Conservation (phyloP, 2,113 vertebrate species). For the Dipodomys merriami region DNA sequence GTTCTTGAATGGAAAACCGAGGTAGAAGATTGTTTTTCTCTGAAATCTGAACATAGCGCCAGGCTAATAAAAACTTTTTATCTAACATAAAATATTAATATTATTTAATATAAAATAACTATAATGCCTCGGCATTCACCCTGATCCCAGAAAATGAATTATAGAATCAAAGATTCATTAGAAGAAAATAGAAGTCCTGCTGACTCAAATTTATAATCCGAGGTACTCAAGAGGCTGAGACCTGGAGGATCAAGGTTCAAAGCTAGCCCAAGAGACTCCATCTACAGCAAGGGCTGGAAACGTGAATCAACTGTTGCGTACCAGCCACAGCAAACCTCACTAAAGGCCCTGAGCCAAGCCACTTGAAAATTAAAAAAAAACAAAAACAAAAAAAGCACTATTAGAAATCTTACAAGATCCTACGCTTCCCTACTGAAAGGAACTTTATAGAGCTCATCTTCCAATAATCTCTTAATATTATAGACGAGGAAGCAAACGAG, state of each 20-base stretch:
- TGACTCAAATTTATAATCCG: too few species aligned
- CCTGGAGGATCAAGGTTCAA: too few species aligned
- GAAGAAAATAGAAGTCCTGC: too few species aligned
- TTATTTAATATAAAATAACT: neutral
- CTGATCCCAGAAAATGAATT: constrained; percentile 17
- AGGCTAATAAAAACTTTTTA: neutral
- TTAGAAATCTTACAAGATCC: neutral
- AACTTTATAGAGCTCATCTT: neutral
- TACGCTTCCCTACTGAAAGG: neutral
- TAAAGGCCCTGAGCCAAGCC: too few species aligned
- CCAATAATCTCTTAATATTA: neutral
- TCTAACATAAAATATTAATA: neutral
- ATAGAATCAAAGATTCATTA: constrained; percentile 2
- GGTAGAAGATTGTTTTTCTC: constrained; percentile 28
- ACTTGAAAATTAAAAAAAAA: too few species aligned
- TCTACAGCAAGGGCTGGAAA: too few species aligned
- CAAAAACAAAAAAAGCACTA: neutral
- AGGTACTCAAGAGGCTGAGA: too few species aligned
- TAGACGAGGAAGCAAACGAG: constrained; percentile 26
- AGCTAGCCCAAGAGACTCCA: too few species aligned
- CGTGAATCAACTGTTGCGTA: too few species aligned
- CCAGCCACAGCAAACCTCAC: too few species aligned
- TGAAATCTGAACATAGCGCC: constrained; percentile 12
- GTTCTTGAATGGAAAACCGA: constrained; percentile 37
- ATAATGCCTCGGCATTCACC: neutral